phyloP scores from a whole-genome alignment of 2,797 vertebrate species.

The Poeciliopsis turneri region DNA sequence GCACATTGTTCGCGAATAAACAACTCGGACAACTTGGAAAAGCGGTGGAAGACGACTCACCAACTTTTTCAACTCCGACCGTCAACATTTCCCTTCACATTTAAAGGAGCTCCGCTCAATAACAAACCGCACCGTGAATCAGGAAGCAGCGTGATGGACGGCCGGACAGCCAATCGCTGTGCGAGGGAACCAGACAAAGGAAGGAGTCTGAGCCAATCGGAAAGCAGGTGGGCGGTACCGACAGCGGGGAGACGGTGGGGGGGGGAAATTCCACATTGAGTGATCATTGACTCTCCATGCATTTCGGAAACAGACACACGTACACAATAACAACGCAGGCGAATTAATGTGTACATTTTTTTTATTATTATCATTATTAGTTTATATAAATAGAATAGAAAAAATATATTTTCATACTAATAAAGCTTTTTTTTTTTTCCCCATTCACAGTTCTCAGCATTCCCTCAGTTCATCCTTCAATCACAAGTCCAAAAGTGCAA shows the following conservation, averaged over 20 bases:
- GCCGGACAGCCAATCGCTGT: slow-evolving; percentile 56
- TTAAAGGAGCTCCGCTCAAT: slow-evolving; percentile 52
- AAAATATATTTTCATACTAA: slow-evolving; percentile 51
- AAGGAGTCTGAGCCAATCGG: slow-evolving; percentile 39
- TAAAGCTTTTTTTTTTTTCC: background rate
- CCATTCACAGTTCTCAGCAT: slow-evolving; percentile 31
- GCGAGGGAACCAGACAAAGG: slow-evolving; percentile 12
- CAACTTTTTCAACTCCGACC: slow-evolving; percentile 42
- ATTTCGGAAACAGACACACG: slow-evolving; percentile 13
- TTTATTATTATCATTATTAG: slow-evolving; percentile 25
- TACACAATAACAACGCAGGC: background rate
- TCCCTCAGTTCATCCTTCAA: slow-evolving; percentile 13
- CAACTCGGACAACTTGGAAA: background rate
- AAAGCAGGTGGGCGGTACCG: slow-evolving; percentile 37
- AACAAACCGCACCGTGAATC: slow-evolving; percentile 62
- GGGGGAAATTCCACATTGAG: slow-evolving; percentile 72
- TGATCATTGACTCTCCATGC: background rate
- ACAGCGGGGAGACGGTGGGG: slow-evolving; percentile 9
- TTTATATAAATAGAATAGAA: slow-evolving; percentile 66
- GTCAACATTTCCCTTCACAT: slow-evolving; percentile 46
- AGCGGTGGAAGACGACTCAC: slow-evolving; percentile 43
- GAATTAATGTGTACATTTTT: background rate
- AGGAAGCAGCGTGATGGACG: slow-evolving; percentile 68
- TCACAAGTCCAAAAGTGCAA: slow-evolving; percentile 52
- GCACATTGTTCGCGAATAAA: background rate